phyloP scores from a whole-genome alignment of 2,888 invertebrate genomes.

The Heliconius ismenius region DNA sequence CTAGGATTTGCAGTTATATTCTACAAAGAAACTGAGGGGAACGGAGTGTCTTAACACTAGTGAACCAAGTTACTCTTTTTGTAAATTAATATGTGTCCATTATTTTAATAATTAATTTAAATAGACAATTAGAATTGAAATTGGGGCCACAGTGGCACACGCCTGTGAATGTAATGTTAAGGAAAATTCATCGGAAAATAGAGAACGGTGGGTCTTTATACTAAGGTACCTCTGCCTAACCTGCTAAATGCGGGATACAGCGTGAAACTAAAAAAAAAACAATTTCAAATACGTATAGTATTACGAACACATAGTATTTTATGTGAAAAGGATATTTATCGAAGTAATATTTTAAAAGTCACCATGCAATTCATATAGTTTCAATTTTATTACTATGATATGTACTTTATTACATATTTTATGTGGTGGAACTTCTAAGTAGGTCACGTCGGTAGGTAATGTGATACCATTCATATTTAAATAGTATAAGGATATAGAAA shows the following conservation, averaged over 20 bases:
- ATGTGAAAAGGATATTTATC: not conserved
- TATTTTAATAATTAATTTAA: too few relatives aligned
- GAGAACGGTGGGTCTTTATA: not conserved
- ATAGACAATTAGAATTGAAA: not conserved
- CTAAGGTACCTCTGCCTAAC: not conserved
- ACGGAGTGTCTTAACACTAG: too few relatives aligned
- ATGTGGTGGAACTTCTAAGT: not conserved
- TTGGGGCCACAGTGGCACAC: not conserved
- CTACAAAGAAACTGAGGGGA: too few relatives aligned
- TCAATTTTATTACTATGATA: not conserved
- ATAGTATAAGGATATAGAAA: not conserved
- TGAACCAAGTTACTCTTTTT: too few relatives aligned
- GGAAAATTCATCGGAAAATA: not conserved
- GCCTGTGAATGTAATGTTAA: not conserved
- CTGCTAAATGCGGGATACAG: not conserved
- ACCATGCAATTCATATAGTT: not conserved
- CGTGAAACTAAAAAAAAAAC: not conserved
- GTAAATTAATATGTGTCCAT: too few relatives aligned
- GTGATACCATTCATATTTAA: not conserved
- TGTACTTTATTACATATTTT: not conserved
- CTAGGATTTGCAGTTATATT: not conserved
- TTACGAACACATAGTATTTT: too few relatives aligned
- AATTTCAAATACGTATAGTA: not conserved
- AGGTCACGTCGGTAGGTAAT: slow-evolving; percentile 10
- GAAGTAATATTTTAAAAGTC: not conserved